Conservation (phyloP, 2,113 vertebrate species). For the Microcebus murinus region DNA sequence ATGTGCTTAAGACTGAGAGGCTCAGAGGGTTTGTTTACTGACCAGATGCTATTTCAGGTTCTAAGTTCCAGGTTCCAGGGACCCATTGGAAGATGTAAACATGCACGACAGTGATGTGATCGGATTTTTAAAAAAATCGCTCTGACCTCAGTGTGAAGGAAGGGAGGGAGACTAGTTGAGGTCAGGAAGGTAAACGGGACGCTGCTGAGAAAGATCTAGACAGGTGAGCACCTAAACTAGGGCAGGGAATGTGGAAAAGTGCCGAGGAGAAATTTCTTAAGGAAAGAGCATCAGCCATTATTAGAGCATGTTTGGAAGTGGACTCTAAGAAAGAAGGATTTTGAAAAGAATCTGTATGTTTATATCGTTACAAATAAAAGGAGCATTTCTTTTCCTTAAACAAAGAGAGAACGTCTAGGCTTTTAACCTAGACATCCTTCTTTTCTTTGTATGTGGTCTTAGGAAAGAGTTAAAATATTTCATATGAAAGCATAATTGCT, state of each 20-base stretch:
- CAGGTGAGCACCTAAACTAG: neutral
- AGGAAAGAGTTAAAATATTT: constrained; percentile 34
- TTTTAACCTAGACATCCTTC: neutral
- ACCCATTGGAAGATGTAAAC: neutral
- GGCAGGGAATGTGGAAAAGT: neutral
- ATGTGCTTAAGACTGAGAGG: neutral
- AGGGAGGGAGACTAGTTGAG: neutral
- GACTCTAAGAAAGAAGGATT: neutral
- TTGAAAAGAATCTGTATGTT: neutral
- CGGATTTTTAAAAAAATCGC: neutral
- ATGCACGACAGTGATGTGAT: neutral
- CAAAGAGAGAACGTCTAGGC: neutral
- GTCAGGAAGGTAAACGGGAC: neutral
- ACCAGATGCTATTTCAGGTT: neutral
- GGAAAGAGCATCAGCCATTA: neutral
- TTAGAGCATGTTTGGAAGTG: neutral
- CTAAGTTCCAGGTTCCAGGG: neutral
- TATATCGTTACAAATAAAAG: neutral
- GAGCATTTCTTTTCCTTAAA: neutral
- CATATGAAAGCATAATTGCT: neutral
- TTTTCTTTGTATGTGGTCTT: neutral
- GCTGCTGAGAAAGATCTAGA: neutral
- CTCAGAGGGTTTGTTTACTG: neutral
- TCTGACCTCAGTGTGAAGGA: neutral
- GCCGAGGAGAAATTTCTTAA: neutral